A percentile compares a stretch with the other conserved stretches of the same genome.
phyloP scores from a whole-genome alignment of 2,113 vertebrate genomes.

The Cairina moschata region DNA sequence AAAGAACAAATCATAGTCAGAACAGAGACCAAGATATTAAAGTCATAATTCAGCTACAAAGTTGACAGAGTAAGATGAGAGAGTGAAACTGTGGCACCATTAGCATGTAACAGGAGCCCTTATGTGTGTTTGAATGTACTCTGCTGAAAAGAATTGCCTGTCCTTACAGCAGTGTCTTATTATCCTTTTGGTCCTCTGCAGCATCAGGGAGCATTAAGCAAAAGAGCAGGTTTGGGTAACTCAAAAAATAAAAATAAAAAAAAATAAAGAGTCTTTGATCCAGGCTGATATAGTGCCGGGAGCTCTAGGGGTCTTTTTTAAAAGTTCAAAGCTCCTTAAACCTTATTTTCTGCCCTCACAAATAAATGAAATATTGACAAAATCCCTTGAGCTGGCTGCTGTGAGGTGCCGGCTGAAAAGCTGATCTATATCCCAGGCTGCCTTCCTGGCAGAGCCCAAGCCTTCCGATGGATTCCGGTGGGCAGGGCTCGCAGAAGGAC shows the following conservation, averaged over 20 bases:
- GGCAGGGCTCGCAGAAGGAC: neutral
- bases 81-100: neutral
- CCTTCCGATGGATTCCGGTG: fast-evolving
- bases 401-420: neutral
- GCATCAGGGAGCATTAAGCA: neutral
- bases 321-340: neutral
- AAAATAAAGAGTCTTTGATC: neutral
- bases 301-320: neutral
- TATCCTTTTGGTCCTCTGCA: neutral
- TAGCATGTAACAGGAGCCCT: neutral
- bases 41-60: constrained; percentile 2
- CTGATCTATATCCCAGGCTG: neutral
- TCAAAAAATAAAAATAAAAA: neutral
- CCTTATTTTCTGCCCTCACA: neutral
- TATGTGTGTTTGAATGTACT: neutral
- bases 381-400: neutral
- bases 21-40: constrained; percentile 17
- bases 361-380: neutral
- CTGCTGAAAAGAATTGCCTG: neutral
- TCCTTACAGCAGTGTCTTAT: neutral
- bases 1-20: neutral
- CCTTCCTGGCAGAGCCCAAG: neutral
- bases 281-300: neutral
- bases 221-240: neutral
- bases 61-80: neutral